Conservation (phyloP, 2,888 invertebrate genomes). For the Cordilura impudica region DNA sequence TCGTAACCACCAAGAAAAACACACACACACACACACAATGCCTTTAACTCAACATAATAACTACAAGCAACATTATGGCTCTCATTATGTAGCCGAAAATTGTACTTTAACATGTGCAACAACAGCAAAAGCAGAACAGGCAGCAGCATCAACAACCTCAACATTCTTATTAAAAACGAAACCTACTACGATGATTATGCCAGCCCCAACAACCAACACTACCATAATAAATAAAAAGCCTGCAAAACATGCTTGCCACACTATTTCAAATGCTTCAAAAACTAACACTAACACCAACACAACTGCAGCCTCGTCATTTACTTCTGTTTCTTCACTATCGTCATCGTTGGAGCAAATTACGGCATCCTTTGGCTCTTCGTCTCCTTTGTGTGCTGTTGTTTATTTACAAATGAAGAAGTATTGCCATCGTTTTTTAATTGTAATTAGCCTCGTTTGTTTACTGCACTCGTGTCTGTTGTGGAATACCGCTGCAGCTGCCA, state of each 20-base stretch:
- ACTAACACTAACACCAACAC: constrained; percentile 23
- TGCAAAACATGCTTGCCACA: constrained; percentile 38
- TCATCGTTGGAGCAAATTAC: constrained; percentile 10
- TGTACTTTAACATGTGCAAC: constrained; percentile 14
- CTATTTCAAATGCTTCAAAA: neutral
- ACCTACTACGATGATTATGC: constrained; percentile 50
- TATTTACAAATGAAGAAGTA: constrained; percentile 66
- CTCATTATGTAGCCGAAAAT: constrained; percentile 20
- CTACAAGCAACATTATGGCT: constrained; percentile 46
- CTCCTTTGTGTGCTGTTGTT: constrained; percentile 64
- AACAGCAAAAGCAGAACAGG: constrained; percentile 24
- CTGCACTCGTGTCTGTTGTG: constrained; percentile 73
- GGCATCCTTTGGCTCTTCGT: constrained; percentile 7
- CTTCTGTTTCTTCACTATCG: constrained; percentile 12
- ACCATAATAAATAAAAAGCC: constrained; percentile 49
- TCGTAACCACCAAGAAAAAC: constrained; percentile 2
- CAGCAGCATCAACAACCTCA: constrained; percentile 40
- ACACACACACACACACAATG: constrained; percentile 46
- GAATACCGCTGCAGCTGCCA: constrained; percentile 73
- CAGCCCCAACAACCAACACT: constrained; percentile 4
- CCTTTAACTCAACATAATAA: constrained; percentile 53
- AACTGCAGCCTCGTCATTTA: constrained; percentile 26
- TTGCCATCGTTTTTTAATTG: constrained; percentile 74
- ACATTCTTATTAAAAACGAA: constrained; percentile 45
- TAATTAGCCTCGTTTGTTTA: constrained; percentile 77